These are phyloP conservation scores for Saguinus imperator DNA, from an alignment of 2,113 vertebrate genomes.

Conservation along the genomic window DNA sequence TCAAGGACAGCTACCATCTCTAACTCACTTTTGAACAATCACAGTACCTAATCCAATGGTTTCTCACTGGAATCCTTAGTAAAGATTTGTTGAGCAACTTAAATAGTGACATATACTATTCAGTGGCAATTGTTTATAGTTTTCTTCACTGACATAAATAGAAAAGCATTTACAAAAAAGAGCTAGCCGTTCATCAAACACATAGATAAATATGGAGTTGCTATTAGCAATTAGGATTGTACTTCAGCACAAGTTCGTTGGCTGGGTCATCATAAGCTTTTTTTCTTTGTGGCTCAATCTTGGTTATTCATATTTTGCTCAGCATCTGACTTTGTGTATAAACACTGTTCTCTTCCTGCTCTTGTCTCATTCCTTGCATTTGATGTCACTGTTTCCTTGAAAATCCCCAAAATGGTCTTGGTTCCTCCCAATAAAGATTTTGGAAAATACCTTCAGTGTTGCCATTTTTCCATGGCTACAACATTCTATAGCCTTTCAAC, in stretches of 20 bases:
- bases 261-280: background rate
- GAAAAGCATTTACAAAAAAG: background rate
- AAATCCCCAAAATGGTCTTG: background rate
- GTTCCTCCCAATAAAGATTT: background rate
- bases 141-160: background rate
- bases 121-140: background rate
- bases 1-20: background rate
- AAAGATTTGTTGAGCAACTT: background rate
- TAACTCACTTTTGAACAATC: background rate
- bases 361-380: background rate
- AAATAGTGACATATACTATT: background rate
- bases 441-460: background rate
- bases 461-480: background rate
- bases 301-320: background rate
- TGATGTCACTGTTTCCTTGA: background rate
- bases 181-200: background rate
- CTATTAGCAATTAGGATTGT: background rate
- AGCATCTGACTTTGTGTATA: background rate
- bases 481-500: background rate
- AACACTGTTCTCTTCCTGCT: background rate
- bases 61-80: background rate
- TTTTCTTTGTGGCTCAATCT: background rate
- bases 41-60: background rate
- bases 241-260: background rate
- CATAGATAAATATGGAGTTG: background rate